Evolutionary conservation across 2,888 invertebrate genomes (phyloP), one percentile per base, ranked within the genome.

Genomic region (Fragum sueziense): DNA sequence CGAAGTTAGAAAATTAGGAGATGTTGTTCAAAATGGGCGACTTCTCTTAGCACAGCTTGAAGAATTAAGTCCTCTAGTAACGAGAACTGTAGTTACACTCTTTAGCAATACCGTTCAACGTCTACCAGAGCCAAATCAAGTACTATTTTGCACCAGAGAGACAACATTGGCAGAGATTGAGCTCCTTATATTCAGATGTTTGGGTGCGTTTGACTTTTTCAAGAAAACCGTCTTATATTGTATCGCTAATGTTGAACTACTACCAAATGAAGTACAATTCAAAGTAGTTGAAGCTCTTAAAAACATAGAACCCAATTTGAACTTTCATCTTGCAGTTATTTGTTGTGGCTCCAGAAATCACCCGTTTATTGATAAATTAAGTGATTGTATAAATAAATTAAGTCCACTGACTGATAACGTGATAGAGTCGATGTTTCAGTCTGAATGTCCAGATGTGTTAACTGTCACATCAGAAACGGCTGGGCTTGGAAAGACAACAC

Each of bases 401-500:
- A 65, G 57, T 27, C 82, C 82, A 14, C 61, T 72, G 14, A 71
- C 84, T n/a, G 84, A 79, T 34, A 72, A 34, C 33, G 33, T 41
- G 0, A 37, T 76, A 2, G 37, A 41, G 7, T 62, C 74, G 14
- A 79, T 81, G n/a, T 77, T 84, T 17, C 52, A 51, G 11, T 31
- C 52, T 20, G 62, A 74, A 20, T 84, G 79, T 51, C 75, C 74
- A 14, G 34, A 79, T 61, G 85, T 87, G 3, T 1, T 41, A 0
- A 82, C 85, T 1, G 47, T 81, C 1, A 85, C 88, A 0, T 88
- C 88, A 0, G 79, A 82, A n/a, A 33, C 83, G 9, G 75, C 88
- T 22, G 87, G 88, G 1, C 77, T 83, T 22, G 88, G 88, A 14
- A 88, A 88, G 72, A 78, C 86, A 25, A 85, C 78, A 33, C 65